Base-by-base conservation (phyloP, 2,113 vertebrate species). In the Charadrius vociferus region DNA sequence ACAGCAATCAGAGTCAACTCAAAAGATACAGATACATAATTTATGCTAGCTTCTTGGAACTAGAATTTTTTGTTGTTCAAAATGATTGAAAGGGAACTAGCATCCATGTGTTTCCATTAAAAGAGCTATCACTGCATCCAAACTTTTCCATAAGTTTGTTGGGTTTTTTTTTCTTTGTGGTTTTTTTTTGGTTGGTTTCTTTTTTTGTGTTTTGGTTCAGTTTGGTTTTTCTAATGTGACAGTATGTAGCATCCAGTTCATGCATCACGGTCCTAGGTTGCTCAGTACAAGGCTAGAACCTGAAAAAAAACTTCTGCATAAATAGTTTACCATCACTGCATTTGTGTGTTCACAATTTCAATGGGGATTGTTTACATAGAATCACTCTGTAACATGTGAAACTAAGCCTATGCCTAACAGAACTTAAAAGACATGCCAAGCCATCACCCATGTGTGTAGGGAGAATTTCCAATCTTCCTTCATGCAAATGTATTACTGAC, bases 241-340 rank as follows among this genome's bases (percentile, higher is more conserved):
- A 37, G 12, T 29, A 20, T 9, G 0, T 27, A 43, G 4, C 59
- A 88, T 29, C 17, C 15, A 19, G 43, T 72, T 92, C 56, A 82
- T 62, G 22, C 10, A 8, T 55, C n/a, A 20, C 0, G 0, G 37
- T 55, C 36, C 37, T 49, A 8, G 2, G 4, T 49, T 82, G 2
- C 66, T 82, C 32, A 41, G 19, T 59, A 30, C 27, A 80, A 34
- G 9, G 12, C 27, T 47, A 58, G 88, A 79, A 75, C 18, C 62
- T 68, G 22, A 41, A 6, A 39, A 39, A 87, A 49, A 30, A 10
- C 19, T 53, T 41, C 47, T 45, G 12, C 30, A 24, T 55, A 8
- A 45, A 26, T 12, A 49, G 24, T 88, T 82, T 70, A 53, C 37
- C 81, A 9, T 59, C 32, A 65, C 32, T 71, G 9, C 37, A 56